Evolutionary conservation across 2,113 vertebrate genomes (phyloP).

Genomic region (Hemibates koningsi): DNA sequence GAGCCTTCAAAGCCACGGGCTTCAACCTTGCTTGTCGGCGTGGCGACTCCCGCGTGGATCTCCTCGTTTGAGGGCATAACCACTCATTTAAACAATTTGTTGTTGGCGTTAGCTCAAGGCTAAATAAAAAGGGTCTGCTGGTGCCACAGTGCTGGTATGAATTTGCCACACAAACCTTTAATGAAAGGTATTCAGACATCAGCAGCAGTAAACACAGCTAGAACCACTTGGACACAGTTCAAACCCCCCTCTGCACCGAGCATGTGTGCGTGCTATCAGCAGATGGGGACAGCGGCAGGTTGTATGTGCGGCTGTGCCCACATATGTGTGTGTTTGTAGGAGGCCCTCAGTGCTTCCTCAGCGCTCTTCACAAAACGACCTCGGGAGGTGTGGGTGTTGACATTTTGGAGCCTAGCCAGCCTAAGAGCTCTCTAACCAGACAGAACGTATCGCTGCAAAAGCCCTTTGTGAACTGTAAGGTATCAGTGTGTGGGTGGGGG

Average conservation of each 20-base stretch:
- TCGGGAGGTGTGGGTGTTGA: background rate
- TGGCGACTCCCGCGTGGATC: background rate
- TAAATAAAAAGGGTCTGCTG: background rate
- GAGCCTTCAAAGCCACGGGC: background rate
- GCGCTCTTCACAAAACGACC: slow-evolving; percentile 21
- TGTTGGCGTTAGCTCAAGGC: background rate
- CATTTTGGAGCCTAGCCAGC: background rate
- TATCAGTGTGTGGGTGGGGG: background rate
- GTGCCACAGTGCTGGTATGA: background rate
- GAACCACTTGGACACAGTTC: slow-evolving; percentile 4
- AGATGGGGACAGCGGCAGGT: background rate
- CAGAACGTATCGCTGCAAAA: background rate
- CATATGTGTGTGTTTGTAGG: background rate
- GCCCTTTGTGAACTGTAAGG: background rate
- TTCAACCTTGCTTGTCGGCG: background rate
- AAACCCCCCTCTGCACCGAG: background rate
- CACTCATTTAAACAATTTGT: background rate
- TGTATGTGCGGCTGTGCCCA: background rate
- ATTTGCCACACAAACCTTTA: background rate
- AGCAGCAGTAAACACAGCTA: slow-evolving; percentile 15
- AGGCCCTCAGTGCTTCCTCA: background rate
- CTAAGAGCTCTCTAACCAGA: background rate
- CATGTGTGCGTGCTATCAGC: background rate
- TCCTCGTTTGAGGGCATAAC: background rate
- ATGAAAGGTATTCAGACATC: background rate